Evolutionary conservation across 2,797 vertebrate species (phyloP).

Genomic region (Danio albolineatus): DNA sequence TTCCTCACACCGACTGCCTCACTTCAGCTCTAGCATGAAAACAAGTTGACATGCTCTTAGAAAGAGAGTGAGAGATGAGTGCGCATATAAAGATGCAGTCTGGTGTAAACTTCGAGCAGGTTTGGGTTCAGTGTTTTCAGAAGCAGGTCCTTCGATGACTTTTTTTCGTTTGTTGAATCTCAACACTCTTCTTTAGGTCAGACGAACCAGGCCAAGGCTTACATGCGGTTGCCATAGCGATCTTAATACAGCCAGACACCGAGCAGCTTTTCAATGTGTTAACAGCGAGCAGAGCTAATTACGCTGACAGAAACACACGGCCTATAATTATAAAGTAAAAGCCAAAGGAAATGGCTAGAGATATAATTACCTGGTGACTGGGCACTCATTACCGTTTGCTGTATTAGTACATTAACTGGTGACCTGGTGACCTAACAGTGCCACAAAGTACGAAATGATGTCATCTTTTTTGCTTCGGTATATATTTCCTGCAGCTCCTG

Average conservation of each 20-base stretch:
- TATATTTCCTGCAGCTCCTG: slow-evolving; percentile 7
- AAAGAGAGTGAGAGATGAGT: slow-evolving; percentile 6
- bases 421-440: not conserved
- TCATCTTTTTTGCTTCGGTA: not conserved
- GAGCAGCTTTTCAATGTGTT: slow-evolving; percentile 57
- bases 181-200: slow-evolving; percentile 12
- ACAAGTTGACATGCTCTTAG: slow-evolving; percentile 13
- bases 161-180: slow-evolving; percentile 17
- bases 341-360: slow-evolving; percentile 43
- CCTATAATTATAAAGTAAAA: slow-evolving; percentile 56
- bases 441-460: slow-evolving; percentile 22
- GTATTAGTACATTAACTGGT: slow-evolving; percentile 17
- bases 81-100: not conserved
- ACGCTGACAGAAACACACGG: slow-evolving; percentile 57
- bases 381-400: not conserved
- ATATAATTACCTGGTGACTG: slow-evolving; percentile 42
- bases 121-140: slow-evolving; percentile 3
- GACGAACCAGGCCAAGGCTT: slow-evolving; percentile 64
- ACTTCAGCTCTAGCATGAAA: not conserved
- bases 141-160: not conserved
- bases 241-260: slow-evolving; percentile 53
- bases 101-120: slow-evolving; percentile 14
- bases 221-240: slow-evolving; percentile 35
- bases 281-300: slow-evolving; percentile 63
- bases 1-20: slow-evolving; percentile 16